Evolutionary conservation across 1,140 invertebrate species (phyloP).

Genomic region (Tetranychus cinnabarinus): DNA sequence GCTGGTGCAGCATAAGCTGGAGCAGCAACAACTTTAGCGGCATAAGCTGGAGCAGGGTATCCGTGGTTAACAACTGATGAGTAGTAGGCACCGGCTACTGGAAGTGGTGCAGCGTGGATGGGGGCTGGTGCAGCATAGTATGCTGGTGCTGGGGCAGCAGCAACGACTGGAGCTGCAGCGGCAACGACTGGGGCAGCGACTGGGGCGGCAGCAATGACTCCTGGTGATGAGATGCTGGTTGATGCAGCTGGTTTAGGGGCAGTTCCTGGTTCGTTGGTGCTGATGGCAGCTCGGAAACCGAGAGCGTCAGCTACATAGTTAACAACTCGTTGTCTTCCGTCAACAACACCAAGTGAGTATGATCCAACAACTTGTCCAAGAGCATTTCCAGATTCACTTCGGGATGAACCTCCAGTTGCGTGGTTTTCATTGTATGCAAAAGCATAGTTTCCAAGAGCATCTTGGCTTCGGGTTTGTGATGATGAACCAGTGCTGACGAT

Average conservation of each 20-base stretch:
- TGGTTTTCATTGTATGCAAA: constrained; percentile 17
- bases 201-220: background rate
- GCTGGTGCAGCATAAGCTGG: background rate
- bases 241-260: background rate
- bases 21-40: background rate
- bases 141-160: background rate
- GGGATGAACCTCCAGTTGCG: constrained; percentile 16
- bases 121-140: too few relatives aligned
- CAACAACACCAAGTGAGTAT: constrained; percentile 13
- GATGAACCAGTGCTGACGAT: constrained; percentile 11
- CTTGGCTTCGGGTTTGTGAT: constrained; percentile 14
- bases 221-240: background rate
- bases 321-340: constrained; percentile 14
- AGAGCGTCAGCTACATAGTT: constrained; percentile 17
- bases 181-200: background rate
- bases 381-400: constrained; percentile 13
- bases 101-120: too few relatives aligned
- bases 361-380: constrained; percentile 14
- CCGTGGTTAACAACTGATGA: too few relatives aligned
- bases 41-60: too few relatives aligned
- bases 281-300: constrained; percentile 15
- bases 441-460: constrained; percentile 15
- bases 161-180: background rate
- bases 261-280: constrained; percentile 12
- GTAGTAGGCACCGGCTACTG: too few relatives aligned